Percentiles rank a stretch among this genome's conserved stretches.
phyloP scores from a whole-genome alignment of 2,113 vertebrate species.

The Chelonoidis abingdonii region DNA sequence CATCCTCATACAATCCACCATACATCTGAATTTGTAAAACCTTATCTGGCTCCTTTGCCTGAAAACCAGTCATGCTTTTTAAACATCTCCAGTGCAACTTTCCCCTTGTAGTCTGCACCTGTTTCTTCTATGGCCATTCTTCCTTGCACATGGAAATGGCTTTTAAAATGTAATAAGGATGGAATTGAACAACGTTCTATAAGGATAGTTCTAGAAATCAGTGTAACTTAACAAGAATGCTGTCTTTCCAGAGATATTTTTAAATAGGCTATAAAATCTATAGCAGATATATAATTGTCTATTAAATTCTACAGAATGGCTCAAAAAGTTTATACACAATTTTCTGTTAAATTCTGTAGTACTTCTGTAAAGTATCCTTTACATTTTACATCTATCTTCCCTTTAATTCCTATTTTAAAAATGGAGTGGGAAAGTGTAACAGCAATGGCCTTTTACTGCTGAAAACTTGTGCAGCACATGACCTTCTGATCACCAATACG shows the following conservation, averaged over 20 bases:
- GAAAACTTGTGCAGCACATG: too few relatives aligned
- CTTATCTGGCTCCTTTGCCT: not conserved
- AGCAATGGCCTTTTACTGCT: too few relatives aligned
- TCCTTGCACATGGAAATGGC: not conserved
- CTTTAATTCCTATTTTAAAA: not conserved
- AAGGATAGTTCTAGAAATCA: not conserved
- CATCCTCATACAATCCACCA: not conserved
- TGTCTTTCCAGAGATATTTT: not conserved
- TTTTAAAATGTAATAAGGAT: conserved; percentile 1
- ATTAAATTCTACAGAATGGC: not conserved
- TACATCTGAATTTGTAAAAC: not conserved
- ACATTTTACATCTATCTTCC: not conserved
- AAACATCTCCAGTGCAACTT: not conserved
- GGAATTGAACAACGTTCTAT: not conserved
- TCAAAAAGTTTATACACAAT: not conserved
- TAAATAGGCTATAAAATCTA: not conserved
- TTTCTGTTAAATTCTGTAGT: not conserved
- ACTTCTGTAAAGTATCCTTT: not conserved
- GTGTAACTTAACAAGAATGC: not conserved
- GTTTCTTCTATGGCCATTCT: conserved; percentile 11
- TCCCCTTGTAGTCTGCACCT: not conserved
- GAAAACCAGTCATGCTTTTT: not conserved
- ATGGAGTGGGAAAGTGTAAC: too few relatives aligned
- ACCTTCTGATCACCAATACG: too few relatives aligned
- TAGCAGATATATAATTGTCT: not conserved